These are phyloP conservation scores for Riptortus pedestris DNA, from an alignment of 1,140 invertebrate species.

Conservation along the genomic window DNA sequence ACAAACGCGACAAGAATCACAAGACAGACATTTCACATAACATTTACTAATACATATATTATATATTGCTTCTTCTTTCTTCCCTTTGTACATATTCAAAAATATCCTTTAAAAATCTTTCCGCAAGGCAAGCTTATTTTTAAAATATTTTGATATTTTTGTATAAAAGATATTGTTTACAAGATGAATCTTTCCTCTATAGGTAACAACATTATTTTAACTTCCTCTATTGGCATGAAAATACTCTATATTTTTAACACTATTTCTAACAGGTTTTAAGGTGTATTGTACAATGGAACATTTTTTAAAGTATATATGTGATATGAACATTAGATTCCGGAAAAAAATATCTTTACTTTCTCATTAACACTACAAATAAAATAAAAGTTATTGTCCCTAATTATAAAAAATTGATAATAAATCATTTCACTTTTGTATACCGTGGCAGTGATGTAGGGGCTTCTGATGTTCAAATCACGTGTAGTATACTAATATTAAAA, in stretches of 20 bases:
- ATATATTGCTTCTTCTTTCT: constrained; percentile 24
- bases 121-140: constrained; percentile 28
- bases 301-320: background rate
- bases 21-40: constrained; percentile 26
- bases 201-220: constrained; percentile 27
- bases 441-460: constrained; percentile 3
- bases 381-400: constrained; percentile 18
- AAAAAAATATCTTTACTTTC: background rate
- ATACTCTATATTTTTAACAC: constrained; percentile 23
- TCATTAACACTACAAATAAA: background rate
- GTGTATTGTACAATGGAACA: constrained; percentile 24
- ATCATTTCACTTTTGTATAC: background rate
- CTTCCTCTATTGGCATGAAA: constrained; percentile 23
- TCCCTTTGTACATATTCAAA: constrained; percentile 25
- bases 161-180: constrained; percentile 29
- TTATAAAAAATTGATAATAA: background rate
- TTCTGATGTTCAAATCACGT: constrained; percentile 18
- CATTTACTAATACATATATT: constrained; percentile 23
- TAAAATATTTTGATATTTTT: constrained; percentile 25
- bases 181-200: constrained; percentile 20
- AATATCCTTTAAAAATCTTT: constrained; percentile 27
- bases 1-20: constrained; percentile 23
- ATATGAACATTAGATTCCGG: constrained; percentile 19
- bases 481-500: constrained; percentile 8
- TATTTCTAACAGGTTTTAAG: constrained; percentile 12